These are phyloP conservation scores for Sitodiplosis mosellana DNA, from an alignment of 1,140 invertebrate species.

Conservation along the genomic window DNA sequence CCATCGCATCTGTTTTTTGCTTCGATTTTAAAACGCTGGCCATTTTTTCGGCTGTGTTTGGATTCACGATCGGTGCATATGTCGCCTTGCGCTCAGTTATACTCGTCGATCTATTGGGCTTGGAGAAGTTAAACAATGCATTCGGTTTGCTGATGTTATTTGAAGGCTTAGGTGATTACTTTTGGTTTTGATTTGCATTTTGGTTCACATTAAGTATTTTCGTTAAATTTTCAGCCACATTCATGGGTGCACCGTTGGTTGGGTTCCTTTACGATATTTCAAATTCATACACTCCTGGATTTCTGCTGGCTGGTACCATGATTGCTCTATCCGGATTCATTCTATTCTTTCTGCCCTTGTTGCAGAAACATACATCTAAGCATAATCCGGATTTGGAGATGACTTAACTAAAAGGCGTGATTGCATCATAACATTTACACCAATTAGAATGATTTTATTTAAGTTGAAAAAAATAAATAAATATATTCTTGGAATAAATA, in stretches of 20 bases:
- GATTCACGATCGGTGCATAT: slow-evolving; percentile 80
- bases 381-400: neutral
- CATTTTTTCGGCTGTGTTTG: slow-evolving; percentile 62
- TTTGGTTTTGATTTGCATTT: too few species aligned
- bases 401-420: too few species aligned
- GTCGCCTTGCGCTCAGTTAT: slow-evolving; percentile 84
- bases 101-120: slow-evolving; percentile 65
- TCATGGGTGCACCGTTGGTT: slow-evolving; percentile 26
- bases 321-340: slow-evolving; percentile 76
- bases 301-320: slow-evolving; percentile 60
- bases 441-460: too few species aligned
- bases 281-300: slow-evolving; percentile 65
- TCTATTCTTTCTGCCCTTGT: slow-evolving; percentile 66
- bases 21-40: slow-evolving; percentile 45
- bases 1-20: slow-evolving; percentile 55
- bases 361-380: slow-evolving; percentile 34
- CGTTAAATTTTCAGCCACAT: too few species aligned
- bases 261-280: slow-evolving; percentile 62
- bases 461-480: too few species aligned
- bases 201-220: too few species aligned
- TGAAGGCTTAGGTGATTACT: slow-evolving; percentile 38
- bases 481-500: too few species aligned
- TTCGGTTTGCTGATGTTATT: slow-evolving; percentile 82
- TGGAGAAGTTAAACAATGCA: slow-evolving; percentile 78
- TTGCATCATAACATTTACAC: too few species aligned